These are phyloP conservation scores for Zhuqinia jingwanae DNA, from an alignment of 2,888 invertebrate genomes.

Conservation along the genomic window DNA sequence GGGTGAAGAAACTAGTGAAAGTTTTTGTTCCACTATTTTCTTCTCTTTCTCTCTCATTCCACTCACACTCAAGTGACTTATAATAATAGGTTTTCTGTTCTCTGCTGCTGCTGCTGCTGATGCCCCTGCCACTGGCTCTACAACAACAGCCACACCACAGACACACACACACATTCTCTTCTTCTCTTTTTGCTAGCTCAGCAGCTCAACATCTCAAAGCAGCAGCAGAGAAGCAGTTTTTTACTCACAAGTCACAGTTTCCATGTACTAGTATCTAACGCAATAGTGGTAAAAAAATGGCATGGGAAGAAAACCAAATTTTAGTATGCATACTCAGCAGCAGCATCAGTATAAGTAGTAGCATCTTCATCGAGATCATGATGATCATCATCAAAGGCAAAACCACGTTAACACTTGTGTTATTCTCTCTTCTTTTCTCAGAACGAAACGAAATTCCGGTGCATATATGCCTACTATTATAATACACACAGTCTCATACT, in stretches of 20 bases:
- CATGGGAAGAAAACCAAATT: too few relatives aligned
- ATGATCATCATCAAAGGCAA: constrained; percentile 17
- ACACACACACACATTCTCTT: background rate
- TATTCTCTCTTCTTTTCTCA: constrained; percentile 16
- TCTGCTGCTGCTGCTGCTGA: constrained; percentile 32
- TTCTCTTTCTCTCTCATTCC: constrained; percentile 58
- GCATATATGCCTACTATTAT: too few relatives aligned
- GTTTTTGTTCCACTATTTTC: constrained; percentile 49
- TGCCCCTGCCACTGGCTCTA: constrained; percentile 14
- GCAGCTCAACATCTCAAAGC: background rate
- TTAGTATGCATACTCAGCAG: too few relatives aligned
- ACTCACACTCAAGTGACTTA: constrained; percentile 54
- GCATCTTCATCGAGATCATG: too few relatives aligned
- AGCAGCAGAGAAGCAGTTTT: background rate
- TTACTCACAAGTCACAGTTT: background rate
- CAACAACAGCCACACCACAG: background rate
- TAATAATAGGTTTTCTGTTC: constrained; percentile 55
- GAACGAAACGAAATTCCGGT: background rate
- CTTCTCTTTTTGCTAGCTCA: too few relatives aligned
- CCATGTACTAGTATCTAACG: too few relatives aligned
- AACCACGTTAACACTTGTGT: constrained; percentile 51
- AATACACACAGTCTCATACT: too few relatives aligned
- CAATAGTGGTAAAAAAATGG: constrained; percentile 34
- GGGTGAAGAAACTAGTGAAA: constrained; percentile 60
- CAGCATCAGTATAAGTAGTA: too few relatives aligned